Base-by-base conservation (phyloP, 2,888 invertebrate species). In the Tetheella fluctuosa region DNA sequence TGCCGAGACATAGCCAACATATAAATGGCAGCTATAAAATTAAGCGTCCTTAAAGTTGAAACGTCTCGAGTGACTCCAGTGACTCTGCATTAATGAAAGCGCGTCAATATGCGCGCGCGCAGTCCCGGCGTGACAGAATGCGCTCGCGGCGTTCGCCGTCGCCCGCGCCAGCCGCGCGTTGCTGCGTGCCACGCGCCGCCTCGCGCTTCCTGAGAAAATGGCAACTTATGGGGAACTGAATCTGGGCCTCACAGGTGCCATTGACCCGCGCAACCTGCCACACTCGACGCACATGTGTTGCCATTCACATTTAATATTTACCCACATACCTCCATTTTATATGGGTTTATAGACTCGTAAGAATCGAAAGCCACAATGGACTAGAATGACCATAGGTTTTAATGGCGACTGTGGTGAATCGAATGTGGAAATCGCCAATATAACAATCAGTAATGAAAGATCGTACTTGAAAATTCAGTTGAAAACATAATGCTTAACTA, bases 171-270 rank as follows among this genome's bases (percentile, higher is more conserved):
- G 6, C 25, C 25, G 25, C 25, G 6, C 25, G 25, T 25, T 67
- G 62, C 69, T 73, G 73, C 77, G 68, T 73, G 76, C 77, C 77
- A 74, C 81, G 83, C 78, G 76, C 73, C 73, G 61, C 72, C 69
- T 64, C 64, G 60, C 71, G 86, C 85, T 91, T 92, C 92, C 90
- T 89, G 86, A 90, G 91, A 92, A 91, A 91, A 91, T 90, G 84
- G 89, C 91, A 90, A 91, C 86, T 91, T 91, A 90, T 87, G 86
- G 88, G 89, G 89, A 90, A 90, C 85, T 89, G 86, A 91, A 91
- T 90, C 90, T 90, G 90, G 88, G 86, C 79, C 85, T 88, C 81
- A 69, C 84, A 81, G 84, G 89, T 90, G 90, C 87, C 89, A 85
- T 85, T 90, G 90, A 92, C 90, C 91, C 80, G 73, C 71, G 71